These are phyloP conservation scores for Tetragonula carbonaria DNA, from an alignment of 2,888 invertebrate species.

Conservation along the genomic window DNA sequence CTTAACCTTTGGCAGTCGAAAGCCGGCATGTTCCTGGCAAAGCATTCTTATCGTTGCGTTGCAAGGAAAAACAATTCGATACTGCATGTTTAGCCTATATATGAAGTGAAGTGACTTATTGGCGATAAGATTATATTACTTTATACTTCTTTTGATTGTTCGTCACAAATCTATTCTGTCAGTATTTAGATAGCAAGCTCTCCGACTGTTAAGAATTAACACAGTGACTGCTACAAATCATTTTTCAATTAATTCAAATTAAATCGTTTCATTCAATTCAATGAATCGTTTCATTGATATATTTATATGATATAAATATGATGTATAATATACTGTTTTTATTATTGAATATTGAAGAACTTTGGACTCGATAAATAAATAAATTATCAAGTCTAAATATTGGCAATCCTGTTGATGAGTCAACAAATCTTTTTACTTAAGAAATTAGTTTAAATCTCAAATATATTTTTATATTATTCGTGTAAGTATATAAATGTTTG, in stretches of 20 bases:
- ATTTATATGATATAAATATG: background rate
- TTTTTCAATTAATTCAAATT: no score
- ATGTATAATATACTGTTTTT: background rate
- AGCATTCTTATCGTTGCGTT: no score
- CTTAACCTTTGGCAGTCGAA: background rate
- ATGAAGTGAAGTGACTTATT: no score
- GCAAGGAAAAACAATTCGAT: no score
- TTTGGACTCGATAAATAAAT: background rate
- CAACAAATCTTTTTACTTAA: background rate
- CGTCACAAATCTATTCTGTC: no score
- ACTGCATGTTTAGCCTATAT: no score
- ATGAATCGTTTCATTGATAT: background rate
- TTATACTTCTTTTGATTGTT: no score
- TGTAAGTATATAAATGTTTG: background rate
- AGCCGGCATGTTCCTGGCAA: background rate
- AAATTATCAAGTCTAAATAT: background rate
- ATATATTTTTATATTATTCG: background rate
- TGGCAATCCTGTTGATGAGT: background rate
- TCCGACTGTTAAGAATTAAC: no score
- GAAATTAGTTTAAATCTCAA: background rate
- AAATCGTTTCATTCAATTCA: background rate
- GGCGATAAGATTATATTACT: no score
- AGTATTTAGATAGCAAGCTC: no score
- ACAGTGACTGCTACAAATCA: no score
- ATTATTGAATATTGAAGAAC: background rate